These are phyloP conservation scores for Euproctis similis DNA, from an alignment of 2,888 invertebrate genomes.

Conservation along the genomic window DNA sequence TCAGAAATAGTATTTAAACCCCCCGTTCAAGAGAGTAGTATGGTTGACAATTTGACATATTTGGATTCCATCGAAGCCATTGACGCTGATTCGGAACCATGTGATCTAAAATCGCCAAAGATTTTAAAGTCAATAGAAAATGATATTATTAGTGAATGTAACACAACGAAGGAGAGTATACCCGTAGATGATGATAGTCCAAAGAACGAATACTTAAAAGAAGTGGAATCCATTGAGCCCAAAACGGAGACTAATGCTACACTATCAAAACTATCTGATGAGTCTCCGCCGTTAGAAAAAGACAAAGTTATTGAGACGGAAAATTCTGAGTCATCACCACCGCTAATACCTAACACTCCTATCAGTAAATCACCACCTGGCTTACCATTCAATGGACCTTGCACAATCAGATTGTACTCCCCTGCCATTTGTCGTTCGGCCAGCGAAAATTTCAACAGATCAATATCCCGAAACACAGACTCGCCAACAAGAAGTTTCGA, in stretches of 20 bases:
- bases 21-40: slow-evolving; percentile 25
- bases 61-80: slow-evolving; percentile 19
- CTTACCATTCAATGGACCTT: slow-evolving; percentile 26
- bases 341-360: slow-evolving; percentile 41
- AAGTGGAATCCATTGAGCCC: slow-evolving; percentile 9
- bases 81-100: slow-evolving; percentile 18
- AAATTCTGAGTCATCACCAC: slow-evolving; percentile 41
- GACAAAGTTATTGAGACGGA: slow-evolving; percentile 20
- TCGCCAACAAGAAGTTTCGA: slow-evolving; percentile 44
- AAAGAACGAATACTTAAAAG: slow-evolving; percentile 13
- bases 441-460: slow-evolving; percentile 54
- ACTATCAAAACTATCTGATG: slow-evolving; percentile 43
- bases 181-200: slow-evolving; percentile 16
- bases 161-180: slow-evolving; percentile 12
- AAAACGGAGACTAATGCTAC: slow-evolving; percentile 35
- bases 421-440: slow-evolving; percentile 65
- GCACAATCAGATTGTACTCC: slow-evolving; percentile 49
- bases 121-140: slow-evolving; percentile 30
- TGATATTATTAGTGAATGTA: slow-evolving; percentile 26
- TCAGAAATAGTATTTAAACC: slow-evolving; percentile 55
- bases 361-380: slow-evolving; percentile 17
- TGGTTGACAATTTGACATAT: slow-evolving; percentile 14
- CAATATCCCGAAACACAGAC: slow-evolving; percentile 35
- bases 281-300: slow-evolving; percentile 46
- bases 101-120: slow-evolving; percentile 28